phyloP scores from a whole-genome alignment of 64 coral and sea anemone species.

The Montipora foliosa region DNA sequence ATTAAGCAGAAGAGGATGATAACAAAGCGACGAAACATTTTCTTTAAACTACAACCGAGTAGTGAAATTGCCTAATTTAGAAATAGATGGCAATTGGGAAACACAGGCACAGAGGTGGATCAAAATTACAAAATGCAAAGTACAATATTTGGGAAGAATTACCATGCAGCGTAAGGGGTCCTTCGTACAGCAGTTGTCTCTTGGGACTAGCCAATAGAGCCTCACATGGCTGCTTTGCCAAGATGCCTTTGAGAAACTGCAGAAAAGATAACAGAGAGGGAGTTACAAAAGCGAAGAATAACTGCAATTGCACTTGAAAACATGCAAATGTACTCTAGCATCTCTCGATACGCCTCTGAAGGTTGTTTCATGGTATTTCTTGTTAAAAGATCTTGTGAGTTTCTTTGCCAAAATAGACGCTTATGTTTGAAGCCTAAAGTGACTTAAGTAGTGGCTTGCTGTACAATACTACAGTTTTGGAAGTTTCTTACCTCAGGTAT shows the following conservation, averaged over 20 bases:
- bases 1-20: too few species aligned
- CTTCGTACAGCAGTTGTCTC: constrained; percentile 91
- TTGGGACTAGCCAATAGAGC: constrained; percentile 89
- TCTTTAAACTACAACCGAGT: too few species aligned
- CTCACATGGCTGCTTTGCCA: constrained; percentile 90
- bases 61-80: not conserved
- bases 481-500: constrained; percentile 83
- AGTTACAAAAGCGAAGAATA: not conserved
- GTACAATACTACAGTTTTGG: not conserved
- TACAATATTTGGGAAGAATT: not conserved
- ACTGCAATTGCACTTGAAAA: too few species aligned
- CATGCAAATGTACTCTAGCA: too few species aligned
- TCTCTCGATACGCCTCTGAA: too few species aligned
- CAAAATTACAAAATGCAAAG: not conserved
- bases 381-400: too few species aligned
- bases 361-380: too few species aligned
- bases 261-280: not conserved
- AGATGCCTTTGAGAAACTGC: constrained; percentile 84
- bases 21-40: too few species aligned
- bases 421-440: not conserved
- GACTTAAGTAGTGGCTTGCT: not conserved
- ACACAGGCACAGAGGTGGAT: not conserved
- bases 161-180: constrained; percentile 81
- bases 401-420: too few species aligned
- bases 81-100: not conserved